phyloP scores from a whole-genome alignment of 2,888 invertebrate species.

The Anagyrus pseudococci region DNA sequence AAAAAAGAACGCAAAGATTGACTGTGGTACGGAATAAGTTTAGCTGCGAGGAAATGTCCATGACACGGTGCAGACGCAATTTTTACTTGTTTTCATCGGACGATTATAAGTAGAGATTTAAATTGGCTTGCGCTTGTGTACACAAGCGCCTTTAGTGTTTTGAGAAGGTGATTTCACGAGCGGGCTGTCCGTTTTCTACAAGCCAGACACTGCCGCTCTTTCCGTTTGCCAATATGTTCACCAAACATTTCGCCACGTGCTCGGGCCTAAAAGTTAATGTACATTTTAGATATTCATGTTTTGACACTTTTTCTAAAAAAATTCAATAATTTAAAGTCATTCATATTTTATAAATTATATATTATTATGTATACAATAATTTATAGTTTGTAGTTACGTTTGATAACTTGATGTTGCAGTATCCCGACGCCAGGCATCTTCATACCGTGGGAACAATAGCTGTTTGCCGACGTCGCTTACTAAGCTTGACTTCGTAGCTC shows the following conservation, averaged over 20 bases:
- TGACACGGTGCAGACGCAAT: conserved; percentile 20
- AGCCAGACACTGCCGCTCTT: conserved; percentile 78
- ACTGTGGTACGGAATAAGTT: conserved; percentile 48
- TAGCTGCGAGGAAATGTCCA: conserved; percentile 49
- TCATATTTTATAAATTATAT: background rate
- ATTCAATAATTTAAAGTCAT: background rate
- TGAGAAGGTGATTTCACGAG: conserved; percentile 65
- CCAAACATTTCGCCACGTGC: conserved; percentile 72
- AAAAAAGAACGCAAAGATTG: conserved; percentile 28
- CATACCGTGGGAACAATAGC: conserved; percentile 74
- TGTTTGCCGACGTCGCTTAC: conserved; percentile 73
- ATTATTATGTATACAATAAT: conserved; percentile 4
- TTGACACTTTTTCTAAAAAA: background rate
- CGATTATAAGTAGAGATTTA: background rate
- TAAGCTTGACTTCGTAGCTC: conserved; percentile 72
- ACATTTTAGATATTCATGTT: background rate
- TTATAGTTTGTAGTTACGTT: conserved; percentile 63
- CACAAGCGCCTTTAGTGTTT: conserved; percentile 46
- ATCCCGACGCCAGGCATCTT: conserved; percentile 76
- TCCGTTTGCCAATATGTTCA: conserved; percentile 71
- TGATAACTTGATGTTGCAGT: conserved; percentile 70
- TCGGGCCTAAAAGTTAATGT: conserved; percentile 66
- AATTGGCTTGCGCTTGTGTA: background rate
- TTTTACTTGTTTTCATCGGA: conserved; percentile 12
- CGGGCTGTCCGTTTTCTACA: conserved; percentile 72